Evolutionary conservation across 1,140 invertebrate species (phyloP), one percentile per base, ranked within the genome.

Genomic region (Venustaconcha ellipsiformis): DNA sequence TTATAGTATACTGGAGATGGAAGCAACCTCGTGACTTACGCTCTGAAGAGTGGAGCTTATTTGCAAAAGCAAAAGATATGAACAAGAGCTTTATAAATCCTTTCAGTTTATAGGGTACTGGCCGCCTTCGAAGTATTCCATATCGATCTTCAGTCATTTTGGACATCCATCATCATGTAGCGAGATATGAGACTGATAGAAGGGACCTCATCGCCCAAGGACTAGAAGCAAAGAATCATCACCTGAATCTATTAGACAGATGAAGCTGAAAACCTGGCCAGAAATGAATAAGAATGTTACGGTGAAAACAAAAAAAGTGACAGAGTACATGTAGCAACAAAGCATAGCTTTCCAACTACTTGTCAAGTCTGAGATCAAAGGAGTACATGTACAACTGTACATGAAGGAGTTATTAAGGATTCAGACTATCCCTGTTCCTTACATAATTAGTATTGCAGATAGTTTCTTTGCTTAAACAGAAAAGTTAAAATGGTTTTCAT

Each of bases 171-270:
- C 48, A 67, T 60, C 71, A 74, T 56, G 67, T 13, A 1, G 30
- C 74, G 37, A 48, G 37, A 11, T 15, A 26, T 37, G 67, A 67
- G 67, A 67, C 66, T 48, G 65, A 18, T 13, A 37, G 23, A 14
- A 57, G 68, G 59, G 58, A 55, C 65, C 64, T 82, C 68, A 73
- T 82, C 48, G 55, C 65, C 20, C 64, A 75, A 14, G 57, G 81
- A 37, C 69, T 82, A 18, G 60, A 78, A 58, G 72, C 23, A 67
- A 71, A 67, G 4, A 56, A 78, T n/a, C 68, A 74, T 15, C 76
- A 78, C 66, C 80, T 56, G 72, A 82, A 68, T 78, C 78, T 37
- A 66, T 78, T 11, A 72, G 73, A 65, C 20, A 67, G 30, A 17
- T 70, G 57, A 78, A 76, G 12, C 65, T 82, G 26, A 80, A 80